A percentile compares a stretch with the other conserved stretches of the same genome.
phyloP scores from a whole-genome alignment of 2,113 vertebrate genomes.

The Coturnix japonica region DNA sequence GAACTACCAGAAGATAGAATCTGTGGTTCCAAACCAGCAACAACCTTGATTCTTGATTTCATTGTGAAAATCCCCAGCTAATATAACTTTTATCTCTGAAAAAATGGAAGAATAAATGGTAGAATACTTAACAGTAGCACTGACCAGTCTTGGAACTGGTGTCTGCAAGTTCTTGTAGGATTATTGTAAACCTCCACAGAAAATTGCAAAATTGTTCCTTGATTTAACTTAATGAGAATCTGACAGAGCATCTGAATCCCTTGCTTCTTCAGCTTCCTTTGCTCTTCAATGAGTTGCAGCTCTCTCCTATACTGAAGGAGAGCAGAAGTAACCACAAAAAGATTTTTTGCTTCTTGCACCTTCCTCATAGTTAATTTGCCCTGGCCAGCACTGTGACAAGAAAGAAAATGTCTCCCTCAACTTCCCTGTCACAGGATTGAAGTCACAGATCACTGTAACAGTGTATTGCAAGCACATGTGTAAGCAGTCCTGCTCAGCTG shows the following conservation, averaged over 20 bases:
- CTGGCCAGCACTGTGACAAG: not conserved
- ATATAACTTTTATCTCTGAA: not conserved
- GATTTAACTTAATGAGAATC: not conserved
- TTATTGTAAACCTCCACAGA: not conserved
- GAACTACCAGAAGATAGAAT: not conserved
- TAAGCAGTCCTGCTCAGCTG: not conserved
- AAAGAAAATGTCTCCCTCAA: not conserved
- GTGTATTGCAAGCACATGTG: accelerated
- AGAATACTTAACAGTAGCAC: not conserved
- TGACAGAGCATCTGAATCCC: not conserved
- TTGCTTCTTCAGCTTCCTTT: not conserved
- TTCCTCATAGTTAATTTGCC: not conserved
- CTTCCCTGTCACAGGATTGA: accelerated
- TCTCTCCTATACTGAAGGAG: no score
- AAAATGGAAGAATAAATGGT: not conserved
- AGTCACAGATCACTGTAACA: not conserved
- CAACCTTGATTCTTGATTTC: not conserved
- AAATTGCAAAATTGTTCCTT: not conserved
- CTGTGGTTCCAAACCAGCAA: not conserved
- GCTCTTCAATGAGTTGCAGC: not conserved
- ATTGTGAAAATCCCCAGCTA: not conserved
- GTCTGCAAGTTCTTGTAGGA: not conserved
- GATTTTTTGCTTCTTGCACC: not conserved
- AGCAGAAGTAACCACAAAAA: not conserved
- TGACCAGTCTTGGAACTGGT: not conserved